phyloP scores from a whole-genome alignment of 2,797 vertebrate species.

The Sebastolobus alascanus region DNA sequence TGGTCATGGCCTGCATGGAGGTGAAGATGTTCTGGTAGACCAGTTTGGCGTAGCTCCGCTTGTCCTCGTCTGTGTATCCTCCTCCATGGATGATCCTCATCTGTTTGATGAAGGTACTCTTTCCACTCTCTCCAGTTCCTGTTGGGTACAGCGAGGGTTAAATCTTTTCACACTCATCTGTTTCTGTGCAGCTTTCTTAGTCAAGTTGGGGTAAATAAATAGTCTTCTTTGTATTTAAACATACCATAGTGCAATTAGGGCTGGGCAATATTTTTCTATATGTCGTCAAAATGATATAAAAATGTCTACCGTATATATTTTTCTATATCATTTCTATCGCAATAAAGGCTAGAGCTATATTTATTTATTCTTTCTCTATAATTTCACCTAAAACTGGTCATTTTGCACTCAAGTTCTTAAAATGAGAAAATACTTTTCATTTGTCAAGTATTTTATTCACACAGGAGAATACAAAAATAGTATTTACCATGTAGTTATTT shows the following conservation, averaged over 20 bases:
- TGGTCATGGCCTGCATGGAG: slow-evolving; percentile 90
- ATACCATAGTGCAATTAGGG: neutral
- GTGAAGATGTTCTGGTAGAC: slow-evolving; percentile 91
- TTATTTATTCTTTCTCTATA: too few species aligned
- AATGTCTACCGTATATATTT: too few species aligned
- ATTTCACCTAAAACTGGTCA: too few species aligned
- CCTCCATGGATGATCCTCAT: slow-evolving; percentile 95
- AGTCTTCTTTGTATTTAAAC: neutral
- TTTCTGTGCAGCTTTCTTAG: neutral
- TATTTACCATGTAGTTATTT: too few species aligned
- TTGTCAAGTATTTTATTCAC: too few species aligned
- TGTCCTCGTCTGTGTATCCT: slow-evolving; percentile 92
- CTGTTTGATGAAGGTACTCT: slow-evolving; percentile 96
- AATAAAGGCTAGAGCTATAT: too few species aligned
- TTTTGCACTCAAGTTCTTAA: too few species aligned
- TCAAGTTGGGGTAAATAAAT: fast-evolving
- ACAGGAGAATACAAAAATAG: too few species aligned
- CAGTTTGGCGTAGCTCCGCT: slow-evolving; percentile 89
- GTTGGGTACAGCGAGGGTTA: neutral
- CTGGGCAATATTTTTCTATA: too few species aligned
- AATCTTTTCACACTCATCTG: neutral
- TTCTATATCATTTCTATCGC: too few species aligned
- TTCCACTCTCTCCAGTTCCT: slow-evolving; percentile 94
- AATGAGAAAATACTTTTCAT: too few species aligned
- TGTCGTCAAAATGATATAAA: too few species aligned